Evolutionary conservation across 1,140 invertebrate species (phyloP).

Genomic region (Amyelois transitella): DNA sequence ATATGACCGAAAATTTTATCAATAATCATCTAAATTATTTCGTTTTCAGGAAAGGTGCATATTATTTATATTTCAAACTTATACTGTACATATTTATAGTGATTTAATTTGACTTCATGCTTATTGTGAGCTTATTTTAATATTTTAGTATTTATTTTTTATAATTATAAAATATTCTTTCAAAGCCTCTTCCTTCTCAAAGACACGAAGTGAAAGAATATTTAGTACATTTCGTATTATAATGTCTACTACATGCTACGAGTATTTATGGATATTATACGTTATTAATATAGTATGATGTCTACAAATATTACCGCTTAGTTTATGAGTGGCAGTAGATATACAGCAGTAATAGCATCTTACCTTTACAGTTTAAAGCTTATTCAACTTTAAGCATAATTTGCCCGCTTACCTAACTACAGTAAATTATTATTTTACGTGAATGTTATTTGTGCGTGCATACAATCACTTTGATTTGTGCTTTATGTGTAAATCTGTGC

Average conservation of each 20-base stretch:
- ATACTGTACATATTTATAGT: neutral
- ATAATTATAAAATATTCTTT: neutral
- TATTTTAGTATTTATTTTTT: neutral
- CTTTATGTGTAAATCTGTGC: neutral
- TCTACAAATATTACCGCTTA: neutral
- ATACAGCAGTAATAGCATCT: neutral
- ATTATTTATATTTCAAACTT: neutral
- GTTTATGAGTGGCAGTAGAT: neutral
- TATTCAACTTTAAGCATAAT: neutral
- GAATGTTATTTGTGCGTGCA: constrained; percentile 5
- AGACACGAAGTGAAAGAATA: neutral
- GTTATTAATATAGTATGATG: neutral
- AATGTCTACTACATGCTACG: neutral
- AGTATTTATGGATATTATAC: neutral
- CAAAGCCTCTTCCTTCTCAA: neutral
- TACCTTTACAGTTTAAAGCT: neutral
- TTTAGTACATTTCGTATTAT: neutral
- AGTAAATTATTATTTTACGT: neutral
- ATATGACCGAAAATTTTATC: neutral
- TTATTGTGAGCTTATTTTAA: neutral
- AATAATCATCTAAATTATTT: neutral
- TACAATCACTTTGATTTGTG: constrained; percentile 11
- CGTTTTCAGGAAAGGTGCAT: neutral
- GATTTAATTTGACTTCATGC: neutral
- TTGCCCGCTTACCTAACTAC: neutral